These are phyloP conservation scores for Caenorhabditis plicata DNA, from an alignment of 2,888 invertebrate genomes.

Conservation along the genomic window DNA sequence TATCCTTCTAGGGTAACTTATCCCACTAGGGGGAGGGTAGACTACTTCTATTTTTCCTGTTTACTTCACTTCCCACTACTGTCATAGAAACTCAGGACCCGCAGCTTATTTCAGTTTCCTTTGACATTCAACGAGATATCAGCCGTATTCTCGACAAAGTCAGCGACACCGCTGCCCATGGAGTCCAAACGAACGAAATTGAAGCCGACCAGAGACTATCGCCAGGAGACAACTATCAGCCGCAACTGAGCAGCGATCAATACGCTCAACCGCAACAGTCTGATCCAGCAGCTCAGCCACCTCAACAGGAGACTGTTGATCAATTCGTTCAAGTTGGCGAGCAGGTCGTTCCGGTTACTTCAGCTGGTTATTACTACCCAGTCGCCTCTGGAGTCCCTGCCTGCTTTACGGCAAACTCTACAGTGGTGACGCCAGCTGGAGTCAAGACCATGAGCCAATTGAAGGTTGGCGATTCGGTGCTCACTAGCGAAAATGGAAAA, in stretches of 20 bases:
- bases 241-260: no score
- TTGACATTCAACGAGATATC: constrained; percentile 50
- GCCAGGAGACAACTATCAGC: no score
- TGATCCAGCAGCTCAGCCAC: constrained; percentile 17
- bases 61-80: no score
- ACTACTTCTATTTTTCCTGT: no score
- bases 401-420: constrained; percentile 45
- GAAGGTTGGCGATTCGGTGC: no score
- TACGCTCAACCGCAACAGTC: constrained; percentile 7
- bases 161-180: constrained; percentile 30
- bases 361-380: constrained; percentile 60
- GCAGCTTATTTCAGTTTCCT: no score
- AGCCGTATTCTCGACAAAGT: constrained; percentile 56
- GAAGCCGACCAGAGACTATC: constrained; percentile 27
- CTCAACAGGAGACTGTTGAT: constrained; percentile 14
- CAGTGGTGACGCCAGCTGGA: constrained; percentile 37
- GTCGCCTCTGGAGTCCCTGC: constrained; percentile 55
- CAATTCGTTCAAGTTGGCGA: constrained; percentile 53
- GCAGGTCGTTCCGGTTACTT: constrained; percentile 55
- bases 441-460: constrained; percentile 46
- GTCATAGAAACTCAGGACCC: no score
- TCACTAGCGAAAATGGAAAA: constrained; percentile 45
- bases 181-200: constrained; percentile 31
- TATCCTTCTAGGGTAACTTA: no score
- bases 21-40: no score